Percentiles rank a stretch among this genome's conserved stretches.
Conservation (phyloP, 2,888 invertebrate species). For the Drosophila sordidula region DNA sequence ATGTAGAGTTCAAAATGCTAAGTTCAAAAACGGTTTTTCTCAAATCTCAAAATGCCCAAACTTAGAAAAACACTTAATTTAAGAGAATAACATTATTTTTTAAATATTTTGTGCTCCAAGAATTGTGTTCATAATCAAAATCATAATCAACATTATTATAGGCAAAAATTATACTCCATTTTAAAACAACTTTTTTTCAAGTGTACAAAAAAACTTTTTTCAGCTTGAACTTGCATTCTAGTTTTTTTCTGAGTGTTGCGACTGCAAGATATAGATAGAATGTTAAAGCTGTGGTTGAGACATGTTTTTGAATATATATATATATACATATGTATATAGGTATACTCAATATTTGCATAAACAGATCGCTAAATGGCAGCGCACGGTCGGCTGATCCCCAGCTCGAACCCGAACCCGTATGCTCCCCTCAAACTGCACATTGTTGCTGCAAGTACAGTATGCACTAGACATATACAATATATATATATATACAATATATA, state of each 20-base stretch:
- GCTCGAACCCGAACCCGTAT: neutral
- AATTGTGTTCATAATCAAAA: too few species aligned
- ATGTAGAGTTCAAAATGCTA: too few species aligned
- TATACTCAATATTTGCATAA: conserved; percentile 50
- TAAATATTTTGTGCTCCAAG: too few species aligned
- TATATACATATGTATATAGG: neutral
- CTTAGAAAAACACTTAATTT: too few species aligned
- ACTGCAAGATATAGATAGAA: conserved; percentile 19
- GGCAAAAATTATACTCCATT: too few species aligned
- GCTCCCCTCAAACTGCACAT: neutral
- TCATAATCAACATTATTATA: too few species aligned
- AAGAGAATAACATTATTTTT: too few species aligned
- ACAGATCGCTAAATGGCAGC: conserved; percentile 23
- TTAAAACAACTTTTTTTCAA: too few species aligned
- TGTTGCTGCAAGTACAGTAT: conserved; percentile 12
- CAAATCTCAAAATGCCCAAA: too few species aligned
- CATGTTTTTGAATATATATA: conserved; percentile 8
- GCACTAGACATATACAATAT: neutral
- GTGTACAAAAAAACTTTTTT: too few species aligned
- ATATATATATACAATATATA: neutral
- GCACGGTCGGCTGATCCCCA: conserved; percentile 30
- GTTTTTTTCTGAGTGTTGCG: neutral
- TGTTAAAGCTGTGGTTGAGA: conserved; percentile 25
- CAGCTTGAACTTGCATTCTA: too few species aligned
- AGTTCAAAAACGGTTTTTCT: too few species aligned